A percentile compares a stretch with the other conserved stretches of the same genome.
Conservation (phyloP, 2,797 vertebrate species). For the Neostethus bicornis region DNA sequence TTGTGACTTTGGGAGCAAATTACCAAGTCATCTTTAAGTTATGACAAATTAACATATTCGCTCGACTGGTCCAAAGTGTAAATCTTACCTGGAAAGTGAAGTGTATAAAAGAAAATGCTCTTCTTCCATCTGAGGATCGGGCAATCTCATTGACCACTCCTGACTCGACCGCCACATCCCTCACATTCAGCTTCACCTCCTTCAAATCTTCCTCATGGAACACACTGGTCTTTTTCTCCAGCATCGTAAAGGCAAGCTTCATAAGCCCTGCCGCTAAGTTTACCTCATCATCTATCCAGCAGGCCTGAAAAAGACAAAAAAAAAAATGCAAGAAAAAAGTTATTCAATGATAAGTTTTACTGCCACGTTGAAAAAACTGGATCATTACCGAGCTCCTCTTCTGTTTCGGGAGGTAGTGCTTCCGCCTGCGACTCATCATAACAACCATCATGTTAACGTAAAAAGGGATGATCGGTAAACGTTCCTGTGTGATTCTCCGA, state of each 20-base stretch:
- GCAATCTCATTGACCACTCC: conserved; percentile 71
- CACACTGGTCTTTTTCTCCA: conserved; percentile 40
- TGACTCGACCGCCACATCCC: conserved; percentile 53
- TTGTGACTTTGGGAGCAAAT: no score
- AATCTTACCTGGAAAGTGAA: conserved; percentile 66
- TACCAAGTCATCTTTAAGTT: no score
- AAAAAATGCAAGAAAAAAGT: no score
- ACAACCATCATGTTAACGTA: conserved; percentile 65
- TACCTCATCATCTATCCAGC: conserved; percentile 60
- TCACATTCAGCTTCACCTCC: conserved; percentile 31
- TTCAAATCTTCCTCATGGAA: conserved; percentile 66
- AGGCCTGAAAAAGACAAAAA: not conserved
- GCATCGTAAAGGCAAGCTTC: conserved; percentile 69
- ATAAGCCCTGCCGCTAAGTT: conserved; percentile 55
- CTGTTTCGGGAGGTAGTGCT: conserved; percentile 51
- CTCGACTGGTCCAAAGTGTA: not conserved
- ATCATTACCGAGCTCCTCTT: conserved; percentile 50
- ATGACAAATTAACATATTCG: no score
- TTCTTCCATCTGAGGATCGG: conserved; percentile 1
- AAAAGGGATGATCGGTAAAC: conserved; percentile 68
- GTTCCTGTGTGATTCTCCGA: conserved; percentile 7
- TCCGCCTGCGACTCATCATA: conserved; percentile 71
- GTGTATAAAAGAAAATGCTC: conserved; percentile 71
- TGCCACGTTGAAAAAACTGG: no score
- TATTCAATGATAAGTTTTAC: no score